Evolutionary conservation across 2,888 invertebrate species (phyloP).

Genomic region (Cephalotes varians): DNA sequence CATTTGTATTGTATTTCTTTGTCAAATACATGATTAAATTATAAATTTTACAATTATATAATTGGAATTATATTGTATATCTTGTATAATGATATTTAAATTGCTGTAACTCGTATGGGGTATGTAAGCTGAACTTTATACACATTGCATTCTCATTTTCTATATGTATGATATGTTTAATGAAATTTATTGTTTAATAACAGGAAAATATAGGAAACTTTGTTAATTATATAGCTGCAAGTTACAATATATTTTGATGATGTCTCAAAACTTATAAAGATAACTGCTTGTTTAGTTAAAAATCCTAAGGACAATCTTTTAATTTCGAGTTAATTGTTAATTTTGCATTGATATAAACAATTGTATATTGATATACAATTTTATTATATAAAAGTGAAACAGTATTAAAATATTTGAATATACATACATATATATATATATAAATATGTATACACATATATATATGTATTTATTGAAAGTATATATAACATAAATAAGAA

Average conservation of each 20-base stretch:
- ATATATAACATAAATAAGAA: background rate
- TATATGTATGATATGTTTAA: background rate
- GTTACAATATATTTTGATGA: background rate
- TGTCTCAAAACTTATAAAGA: background rate
- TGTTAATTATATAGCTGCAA: background rate
- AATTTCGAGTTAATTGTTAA: background rate
- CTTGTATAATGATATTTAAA: background rate
- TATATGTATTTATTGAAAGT: background rate
- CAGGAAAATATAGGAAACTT: background rate
- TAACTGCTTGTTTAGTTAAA: background rate
- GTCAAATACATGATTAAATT: constrained; percentile 2
- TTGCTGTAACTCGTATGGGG: background rate
- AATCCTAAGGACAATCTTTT: background rate
- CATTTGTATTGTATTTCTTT: background rate
- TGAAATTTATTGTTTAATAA: background rate
- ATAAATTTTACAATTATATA: background rate
- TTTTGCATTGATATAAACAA: too few species aligned
- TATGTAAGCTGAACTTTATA: background rate
- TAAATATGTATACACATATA: background rate
- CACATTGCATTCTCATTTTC: background rate
- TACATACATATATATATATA: background rate
- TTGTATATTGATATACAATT: background rate
- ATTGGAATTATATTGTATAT: background rate
- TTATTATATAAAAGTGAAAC: background rate
- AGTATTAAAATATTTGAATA: background rate